Conservation (phyloP, 2,888 invertebrate genomes). For the Metalampra italica region DNA sequence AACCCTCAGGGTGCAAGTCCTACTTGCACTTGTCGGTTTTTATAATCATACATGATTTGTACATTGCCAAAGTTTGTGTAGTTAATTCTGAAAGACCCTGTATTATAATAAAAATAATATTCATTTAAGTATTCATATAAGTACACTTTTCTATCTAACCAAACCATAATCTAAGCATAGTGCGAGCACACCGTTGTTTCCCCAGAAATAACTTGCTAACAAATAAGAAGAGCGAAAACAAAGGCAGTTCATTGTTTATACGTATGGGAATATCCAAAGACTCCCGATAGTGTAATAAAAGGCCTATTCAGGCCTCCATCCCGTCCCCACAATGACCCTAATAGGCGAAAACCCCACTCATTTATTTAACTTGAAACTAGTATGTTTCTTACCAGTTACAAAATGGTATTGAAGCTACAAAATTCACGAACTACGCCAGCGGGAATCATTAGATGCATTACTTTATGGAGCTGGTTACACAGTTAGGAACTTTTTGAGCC, state of each 20-base stretch:
- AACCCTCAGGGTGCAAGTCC: too few species aligned
- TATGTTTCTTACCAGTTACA: neutral
- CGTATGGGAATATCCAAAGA: constrained; percentile 25
- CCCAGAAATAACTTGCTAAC: constrained; percentile 27
- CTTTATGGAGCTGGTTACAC: neutral
- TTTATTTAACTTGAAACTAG: constrained; percentile 6
- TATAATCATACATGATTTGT: too few species aligned
- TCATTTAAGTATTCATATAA: too few species aligned
- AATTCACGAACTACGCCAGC: too few species aligned
- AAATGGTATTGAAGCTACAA: neutral
- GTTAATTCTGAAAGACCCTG: too few species aligned
- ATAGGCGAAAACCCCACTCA: constrained; percentile 23
- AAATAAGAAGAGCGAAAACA: constrained; percentile 26
- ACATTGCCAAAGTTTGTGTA: too few species aligned
- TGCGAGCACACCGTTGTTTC: constrained; percentile 15
- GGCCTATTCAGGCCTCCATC: constrained; percentile 31
- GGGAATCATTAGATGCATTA: too few species aligned
- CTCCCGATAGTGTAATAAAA: constrained; percentile 42
- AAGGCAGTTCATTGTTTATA: constrained; percentile 27
- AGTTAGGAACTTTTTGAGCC: neutral
- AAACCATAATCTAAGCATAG: too few species aligned
- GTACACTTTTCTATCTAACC: too few species aligned
- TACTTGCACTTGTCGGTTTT: too few species aligned
- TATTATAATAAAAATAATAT: too few species aligned
- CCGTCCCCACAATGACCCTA: constrained; percentile 19